Evolutionary conservation across 2,113 vertebrate species (phyloP).

Genomic region (Semnopithecus entellus): DNA sequence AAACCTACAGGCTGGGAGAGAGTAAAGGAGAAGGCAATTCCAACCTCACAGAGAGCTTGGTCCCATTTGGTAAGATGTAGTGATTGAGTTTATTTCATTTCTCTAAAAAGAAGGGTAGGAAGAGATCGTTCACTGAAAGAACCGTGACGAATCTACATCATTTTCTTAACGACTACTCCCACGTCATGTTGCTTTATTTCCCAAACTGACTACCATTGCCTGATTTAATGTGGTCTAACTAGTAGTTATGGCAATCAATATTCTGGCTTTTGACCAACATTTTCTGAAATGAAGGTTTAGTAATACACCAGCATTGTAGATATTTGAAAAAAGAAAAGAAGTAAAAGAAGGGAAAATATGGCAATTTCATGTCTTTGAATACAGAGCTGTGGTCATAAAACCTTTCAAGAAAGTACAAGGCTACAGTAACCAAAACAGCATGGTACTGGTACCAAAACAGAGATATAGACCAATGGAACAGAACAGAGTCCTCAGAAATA

Average conservation of each 20-base stretch:
- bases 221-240: too few relatives aligned
- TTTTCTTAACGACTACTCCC: not conserved
- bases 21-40: not conserved
- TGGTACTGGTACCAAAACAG: too few relatives aligned
- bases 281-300: not conserved
- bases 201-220: not conserved
- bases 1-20: accelerated
- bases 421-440: too few relatives aligned
- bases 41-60: accelerated
- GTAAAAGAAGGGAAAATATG: not conserved
- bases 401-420: not conserved
- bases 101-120: not conserved
- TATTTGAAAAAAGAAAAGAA: not conserved
- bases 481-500: too few relatives aligned
- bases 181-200: not conserved
- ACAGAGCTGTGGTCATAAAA: not conserved
- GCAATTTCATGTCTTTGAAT: not conserved
- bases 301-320: not conserved
- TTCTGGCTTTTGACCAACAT: not conserved
- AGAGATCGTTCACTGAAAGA: not conserved
- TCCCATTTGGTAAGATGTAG: not conserved
- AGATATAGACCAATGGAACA: too few relatives aligned
- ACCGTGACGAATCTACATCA: accelerated
- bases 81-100: not conserved
- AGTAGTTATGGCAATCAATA: not conserved